A percentile compares a stretch with the other conserved stretches of the same genome.
Conservation (phyloP, 2,888 invertebrate genomes). For the Parnassius smintheus region DNA sequence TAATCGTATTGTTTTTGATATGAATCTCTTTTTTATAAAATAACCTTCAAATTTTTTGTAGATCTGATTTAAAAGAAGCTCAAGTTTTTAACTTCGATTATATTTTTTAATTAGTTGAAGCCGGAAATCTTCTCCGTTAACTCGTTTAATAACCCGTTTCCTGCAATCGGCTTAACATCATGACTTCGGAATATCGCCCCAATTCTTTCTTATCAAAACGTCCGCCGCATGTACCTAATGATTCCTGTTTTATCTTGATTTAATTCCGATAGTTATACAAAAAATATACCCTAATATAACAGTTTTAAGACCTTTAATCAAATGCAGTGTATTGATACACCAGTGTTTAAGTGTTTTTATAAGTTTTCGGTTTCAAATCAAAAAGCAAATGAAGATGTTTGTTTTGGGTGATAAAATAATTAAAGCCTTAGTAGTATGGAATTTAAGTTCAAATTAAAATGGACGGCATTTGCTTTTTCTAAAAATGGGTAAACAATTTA, state of each 20-base stretch:
- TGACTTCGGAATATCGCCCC: constrained; percentile 16
- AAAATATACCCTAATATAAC: constrained; percentile 1
- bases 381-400: constrained; percentile 19
- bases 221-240: constrained; percentile 11
- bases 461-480: too few species aligned
- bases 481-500: too few species aligned
- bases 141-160: constrained; percentile 23
- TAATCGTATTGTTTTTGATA: too few species aligned
- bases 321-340: background rate
- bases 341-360: background rate
- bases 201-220: constrained; percentile 21
- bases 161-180: constrained; percentile 16
- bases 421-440: background rate
- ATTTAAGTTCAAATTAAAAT: too few species aligned
- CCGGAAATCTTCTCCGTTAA: constrained; percentile 22
- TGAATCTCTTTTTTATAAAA: background rate
- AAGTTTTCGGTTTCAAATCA: constrained; percentile 3
- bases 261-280: background rate
- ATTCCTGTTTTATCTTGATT: constrained; percentile 23
- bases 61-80: background rate
- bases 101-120: constrained; percentile 22
- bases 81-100: constrained; percentile 1
- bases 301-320: background rate
- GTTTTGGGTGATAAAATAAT: background rate
- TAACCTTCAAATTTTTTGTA: background rate